phyloP scores from a whole-genome alignment of 2,113 vertebrate genomes.

The Addax nasomaculatus region DNA sequence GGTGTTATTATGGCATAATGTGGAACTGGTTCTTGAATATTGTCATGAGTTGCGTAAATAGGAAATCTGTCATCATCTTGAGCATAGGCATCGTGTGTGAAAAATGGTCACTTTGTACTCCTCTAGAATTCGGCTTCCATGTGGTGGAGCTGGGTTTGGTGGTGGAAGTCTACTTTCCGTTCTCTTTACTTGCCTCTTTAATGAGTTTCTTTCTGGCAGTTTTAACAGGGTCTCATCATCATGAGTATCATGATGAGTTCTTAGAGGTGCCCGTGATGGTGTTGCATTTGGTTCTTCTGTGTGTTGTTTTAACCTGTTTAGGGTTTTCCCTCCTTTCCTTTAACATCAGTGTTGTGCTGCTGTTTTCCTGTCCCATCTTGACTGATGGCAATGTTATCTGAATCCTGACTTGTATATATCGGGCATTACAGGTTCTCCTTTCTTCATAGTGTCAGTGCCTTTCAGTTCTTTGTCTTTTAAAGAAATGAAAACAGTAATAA shows the following conservation, averaged over 20 bases:
- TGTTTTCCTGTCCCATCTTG: neutral
- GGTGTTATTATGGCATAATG: neutral
- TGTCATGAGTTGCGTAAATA: neutral
- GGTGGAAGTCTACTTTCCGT: neutral
- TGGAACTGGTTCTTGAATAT: neutral
- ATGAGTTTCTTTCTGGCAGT: neutral
- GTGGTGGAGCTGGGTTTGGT: neutral
- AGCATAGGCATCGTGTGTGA: neutral
- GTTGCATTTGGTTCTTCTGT: neutral
- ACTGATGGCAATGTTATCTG: neutral
- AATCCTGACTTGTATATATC: neutral
- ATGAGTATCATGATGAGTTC: neutral
- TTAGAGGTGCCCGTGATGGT: neutral
- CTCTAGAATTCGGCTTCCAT: neutral
- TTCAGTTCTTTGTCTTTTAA: neutral
- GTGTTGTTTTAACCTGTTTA: neutral
- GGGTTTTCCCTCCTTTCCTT: neutral
- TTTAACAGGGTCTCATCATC: neutral
- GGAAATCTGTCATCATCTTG: neutral
- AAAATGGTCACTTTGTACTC: neutral
- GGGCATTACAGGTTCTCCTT: neutral
- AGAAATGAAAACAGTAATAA: neutral
- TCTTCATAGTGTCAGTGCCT: neutral
- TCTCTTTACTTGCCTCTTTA: neutral
- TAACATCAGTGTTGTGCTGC: neutral